Base-by-base conservation (phyloP, 2,797 vertebrate genomes). In the Cyprinodon diabolis region DNA sequence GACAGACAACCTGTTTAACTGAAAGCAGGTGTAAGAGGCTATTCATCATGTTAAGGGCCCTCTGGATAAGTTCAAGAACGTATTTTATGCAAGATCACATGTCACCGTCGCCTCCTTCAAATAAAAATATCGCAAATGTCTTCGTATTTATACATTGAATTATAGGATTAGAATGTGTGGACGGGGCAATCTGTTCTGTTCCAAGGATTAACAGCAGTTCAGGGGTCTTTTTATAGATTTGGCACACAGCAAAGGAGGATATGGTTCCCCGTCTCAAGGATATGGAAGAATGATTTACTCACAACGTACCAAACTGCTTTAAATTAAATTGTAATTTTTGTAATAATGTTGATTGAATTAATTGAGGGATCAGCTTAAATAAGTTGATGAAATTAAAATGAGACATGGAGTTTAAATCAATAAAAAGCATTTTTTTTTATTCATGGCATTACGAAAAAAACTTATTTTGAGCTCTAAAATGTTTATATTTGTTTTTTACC, bases 231-330 rank as follows among this genome's bases (percentile, higher is more conserved):
- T 69, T 23, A 72, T 54, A 52, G 68, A 57, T 74, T 81, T 6
- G 25, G 10, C 62, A n/a, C 17, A n/a, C 66, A 15, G 48, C n/a
- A 14, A 56, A 1, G 25, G 52, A 25, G 48, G 4, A 15, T 21
- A 14, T 49, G 13, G 43, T 5, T 49, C 60, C 68, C 11, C 14
- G 49, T 68, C 71, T 66, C 49, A 58, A 54, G 51, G 63, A 35
- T 47, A 56, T 65, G 52, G 72, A 79, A 81, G 79, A 75, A 23
- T 78, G 75, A 81, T 72, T 56, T 78, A 78, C n/a, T 82, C 54
- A 23, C 65, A 49, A 48, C 52, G 14, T 25, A 30, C 45, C 56
- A 4, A 77, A 52, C 75, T 57, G 58, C 72, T 49, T 57, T 11
- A 77, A 71, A 43, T 30, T 2, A 30, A 30, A 30, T 30, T 30